A percentile compares a stretch with the other conserved stretches of the same genome.
phyloP scores from a whole-genome alignment of 2,113 vertebrate genomes.

The Syngnathus floridae region DNA sequence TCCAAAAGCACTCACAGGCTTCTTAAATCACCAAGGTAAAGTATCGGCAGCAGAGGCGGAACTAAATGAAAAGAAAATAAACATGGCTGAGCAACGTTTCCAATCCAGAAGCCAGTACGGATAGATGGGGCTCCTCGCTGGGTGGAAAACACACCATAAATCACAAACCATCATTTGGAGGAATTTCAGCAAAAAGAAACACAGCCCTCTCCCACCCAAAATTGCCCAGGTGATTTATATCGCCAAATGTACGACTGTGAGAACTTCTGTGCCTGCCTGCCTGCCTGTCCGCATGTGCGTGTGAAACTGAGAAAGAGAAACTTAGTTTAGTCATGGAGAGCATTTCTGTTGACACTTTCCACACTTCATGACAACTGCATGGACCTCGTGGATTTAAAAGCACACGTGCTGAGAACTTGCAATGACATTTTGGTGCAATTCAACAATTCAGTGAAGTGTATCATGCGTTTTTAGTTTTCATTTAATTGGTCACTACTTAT shows the following conservation, averaged over 20 bases:
- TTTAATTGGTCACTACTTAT: background rate
- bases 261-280: constrained; percentile 9
- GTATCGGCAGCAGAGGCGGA: constrained; percentile 2
- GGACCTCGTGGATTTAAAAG: background rate
- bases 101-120: background rate
- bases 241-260: constrained; percentile 1
- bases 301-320: background rate
- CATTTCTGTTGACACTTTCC: too few species aligned
- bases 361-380: background rate
- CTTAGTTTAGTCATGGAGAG: background rate
- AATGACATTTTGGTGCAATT: background rate
- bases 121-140: background rate
- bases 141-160: constrained; percentile 13
- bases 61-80: constrained; percentile 11
- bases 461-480: background rate
- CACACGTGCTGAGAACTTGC: background rate
- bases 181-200: background rate
- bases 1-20: constrained; percentile 9
- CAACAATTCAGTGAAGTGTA: background rate
- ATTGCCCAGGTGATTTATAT: constrained; percentile 11
- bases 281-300: constrained; percentile 10
- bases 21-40: constrained; percentile 10
- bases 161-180: constrained; percentile 2
- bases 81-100: background rate
- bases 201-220: background rate